Base-by-base conservation (phyloP, 2,113 vertebrate genomes). In the Callaeas wilsoni region DNA sequence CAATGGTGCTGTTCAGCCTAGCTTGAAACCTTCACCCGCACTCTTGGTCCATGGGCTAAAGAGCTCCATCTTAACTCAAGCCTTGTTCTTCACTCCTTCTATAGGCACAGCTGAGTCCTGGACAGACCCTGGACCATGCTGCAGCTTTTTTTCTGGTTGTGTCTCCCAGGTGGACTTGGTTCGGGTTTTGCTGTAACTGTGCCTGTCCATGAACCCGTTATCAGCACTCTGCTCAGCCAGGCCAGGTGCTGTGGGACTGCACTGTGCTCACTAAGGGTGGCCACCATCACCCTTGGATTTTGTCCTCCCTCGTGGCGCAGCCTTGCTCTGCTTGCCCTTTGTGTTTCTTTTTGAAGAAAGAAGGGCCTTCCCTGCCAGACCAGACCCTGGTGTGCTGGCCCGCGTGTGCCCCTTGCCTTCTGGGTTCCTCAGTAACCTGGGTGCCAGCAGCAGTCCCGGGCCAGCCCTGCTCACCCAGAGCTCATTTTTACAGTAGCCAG, bases 311-410 rank as follows among this genome's bases (percentile, higher is more conserved):
- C 39, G 39, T 14, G 60, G 16, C 3, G 1, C 10, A 59, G n/a
- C 44, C 65, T 83, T 64, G 32, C 16, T 37, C 17, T 57, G 22
- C 19, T 30, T 27, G 52, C 18, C 25, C 47, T 70, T 47, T 35
- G 13, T 30, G 30, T 8, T 18, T 33, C 19, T 65, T 55, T 59
- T 17, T 17, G 56, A 63, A 30, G 47, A 21, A 39, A 26, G 30
- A 79, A 47, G 21, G 29, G 65, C 13, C 27, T 26, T 53, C 9
- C 19, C 44, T 79, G 5, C 22, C 33, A 16, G 59, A 50, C 18
- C 0, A 0, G 17, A 7, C 13, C 14, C 26, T 1, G 2, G 6
- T 8, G 37, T 37, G 9, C 32, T 42, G 55, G 32, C 27, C 60
- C 11, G 26, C 0, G 0, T 42, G 1, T 9, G 15, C 7, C 23